Conservation (phyloP, 2,888 invertebrate genomes). For the Dexiosoma caninum region DNA sequence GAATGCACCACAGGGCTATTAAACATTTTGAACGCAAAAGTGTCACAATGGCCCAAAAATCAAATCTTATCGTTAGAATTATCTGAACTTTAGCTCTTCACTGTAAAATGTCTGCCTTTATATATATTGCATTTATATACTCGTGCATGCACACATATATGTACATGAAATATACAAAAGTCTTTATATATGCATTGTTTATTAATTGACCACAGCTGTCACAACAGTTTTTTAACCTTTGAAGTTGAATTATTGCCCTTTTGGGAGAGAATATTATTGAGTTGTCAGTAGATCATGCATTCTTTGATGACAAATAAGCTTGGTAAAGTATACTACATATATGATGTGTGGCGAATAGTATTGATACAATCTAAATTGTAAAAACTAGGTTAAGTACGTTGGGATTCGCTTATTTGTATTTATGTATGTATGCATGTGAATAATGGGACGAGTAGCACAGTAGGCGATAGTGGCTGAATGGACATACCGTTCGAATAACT, state of each 20-base stretch:
- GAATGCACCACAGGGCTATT: too few relatives aligned
- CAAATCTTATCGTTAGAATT: too few relatives aligned
- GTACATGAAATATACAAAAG: not conserved
- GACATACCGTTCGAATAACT: too few relatives aligned
- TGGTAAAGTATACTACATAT: not conserved
- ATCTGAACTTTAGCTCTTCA: not conserved
- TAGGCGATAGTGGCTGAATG: too few relatives aligned
- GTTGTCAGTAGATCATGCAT: constrained; percentile 6
- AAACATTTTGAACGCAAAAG: too few relatives aligned
- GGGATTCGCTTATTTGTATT: not conserved
- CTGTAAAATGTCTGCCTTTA: not conserved
- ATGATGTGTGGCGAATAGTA: not conserved
- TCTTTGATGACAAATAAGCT: constrained; percentile 2
- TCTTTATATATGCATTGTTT: constrained; percentile 18
- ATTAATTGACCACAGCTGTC: constrained; percentile 59
- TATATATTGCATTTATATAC: constrained; percentile 8
- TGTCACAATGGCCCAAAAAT: too few relatives aligned
- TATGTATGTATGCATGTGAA: too few relatives aligned
- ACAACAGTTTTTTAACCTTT: constrained; percentile 54
- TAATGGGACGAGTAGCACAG: too few relatives aligned
- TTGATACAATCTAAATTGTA: not conserved
- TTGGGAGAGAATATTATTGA: constrained; percentile 1
- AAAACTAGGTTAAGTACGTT: not conserved
- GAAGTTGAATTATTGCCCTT: constrained; percentile 48
- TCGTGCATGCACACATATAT: not conserved